phyloP scores from a whole-genome alignment of 2,113 vertebrate species.

The Ptilorrhoa leucosticta region DNA sequence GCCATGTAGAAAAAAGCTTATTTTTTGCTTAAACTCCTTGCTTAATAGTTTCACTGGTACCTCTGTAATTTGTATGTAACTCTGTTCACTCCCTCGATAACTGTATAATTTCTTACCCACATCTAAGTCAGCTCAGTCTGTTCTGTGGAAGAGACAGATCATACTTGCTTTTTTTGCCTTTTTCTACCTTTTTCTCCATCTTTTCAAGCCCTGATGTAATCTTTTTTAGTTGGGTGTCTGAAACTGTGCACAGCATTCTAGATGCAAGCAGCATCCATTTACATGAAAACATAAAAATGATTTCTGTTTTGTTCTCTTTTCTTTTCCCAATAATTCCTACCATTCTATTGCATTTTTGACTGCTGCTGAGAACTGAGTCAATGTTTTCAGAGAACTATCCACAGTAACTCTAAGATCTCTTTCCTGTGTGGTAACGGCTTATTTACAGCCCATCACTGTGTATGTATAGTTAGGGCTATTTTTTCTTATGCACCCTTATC shows the following conservation, averaged over 20 bases:
- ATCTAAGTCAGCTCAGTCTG: not conserved
- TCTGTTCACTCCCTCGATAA: not conserved
- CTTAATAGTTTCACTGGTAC: not conserved
- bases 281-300: not conserved
- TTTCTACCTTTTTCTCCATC: not conserved
- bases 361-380: not conserved
- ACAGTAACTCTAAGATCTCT: not conserved
- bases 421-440: conserved; percentile 3
- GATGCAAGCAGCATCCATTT: not conserved
- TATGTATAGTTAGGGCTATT: not conserved
- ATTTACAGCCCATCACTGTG: not conserved
- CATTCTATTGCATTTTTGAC: conserved; percentile 9
- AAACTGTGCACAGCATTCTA: not conserved
- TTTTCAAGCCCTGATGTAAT: not conserved
- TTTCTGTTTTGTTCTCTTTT: conserved; percentile 18
- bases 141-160: not conserved
- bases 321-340: not conserved
- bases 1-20: fast-evolving
- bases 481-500: not conserved
- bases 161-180: not conserved
- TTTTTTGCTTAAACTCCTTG: not conserved
- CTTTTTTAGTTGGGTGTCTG: not conserved
- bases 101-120: not conserved
- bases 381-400: not conserved
- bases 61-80: not conserved